Percentiles rank a stretch among this genome's conserved stretches.
Conservation (phyloP, 2,797 vertebrate genomes). For the Gadopsis marmoratus region DNA sequence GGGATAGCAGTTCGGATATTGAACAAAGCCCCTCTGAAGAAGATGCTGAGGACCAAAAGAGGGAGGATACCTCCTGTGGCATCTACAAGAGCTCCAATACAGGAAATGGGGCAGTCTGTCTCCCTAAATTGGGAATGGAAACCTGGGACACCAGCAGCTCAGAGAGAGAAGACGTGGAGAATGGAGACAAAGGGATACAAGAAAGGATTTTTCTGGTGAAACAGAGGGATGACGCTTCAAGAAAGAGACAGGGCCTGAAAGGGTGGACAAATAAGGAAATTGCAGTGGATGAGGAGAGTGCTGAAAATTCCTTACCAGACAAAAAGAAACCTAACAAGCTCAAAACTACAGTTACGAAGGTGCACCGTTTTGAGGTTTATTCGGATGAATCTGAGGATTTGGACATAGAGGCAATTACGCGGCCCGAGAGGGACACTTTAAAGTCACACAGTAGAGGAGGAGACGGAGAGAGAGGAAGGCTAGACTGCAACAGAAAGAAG, state of each 20-base stretch:
- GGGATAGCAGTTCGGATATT: constrained; percentile 43
- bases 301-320: constrained; percentile 45
- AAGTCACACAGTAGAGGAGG: constrained; percentile 9
- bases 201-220: constrained; percentile 63
- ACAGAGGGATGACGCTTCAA: constrained; percentile 68
- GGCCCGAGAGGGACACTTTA: constrained; percentile 16
- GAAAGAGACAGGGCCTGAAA: constrained; percentile 62
- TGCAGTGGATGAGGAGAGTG: constrained; percentile 38
- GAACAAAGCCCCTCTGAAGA: constrained; percentile 66
- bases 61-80: constrained; percentile 19
- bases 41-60: constrained; percentile 58
- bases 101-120: constrained; percentile 13
- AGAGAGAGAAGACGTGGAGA: constrained; percentile 63
- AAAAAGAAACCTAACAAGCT: constrained; percentile 45
- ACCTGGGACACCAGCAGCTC: constrained; percentile 65
- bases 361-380: constrained; percentile 57
- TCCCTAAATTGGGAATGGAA: constrained; percentile 26
- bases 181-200: constrained; percentile 39
- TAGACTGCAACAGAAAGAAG: constrained; percentile 30
- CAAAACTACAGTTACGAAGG: constrained; percentile 55
- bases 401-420: constrained; percentile 58
- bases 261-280: constrained; percentile 26
- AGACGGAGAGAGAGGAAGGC: constrained; percentile 11
- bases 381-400: constrained; percentile 94
- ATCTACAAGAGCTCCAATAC: constrained; percentile 20